Conservation (phyloP, 2,888 invertebrate genomes). For the Digitonthophagus gazella region DNA sequence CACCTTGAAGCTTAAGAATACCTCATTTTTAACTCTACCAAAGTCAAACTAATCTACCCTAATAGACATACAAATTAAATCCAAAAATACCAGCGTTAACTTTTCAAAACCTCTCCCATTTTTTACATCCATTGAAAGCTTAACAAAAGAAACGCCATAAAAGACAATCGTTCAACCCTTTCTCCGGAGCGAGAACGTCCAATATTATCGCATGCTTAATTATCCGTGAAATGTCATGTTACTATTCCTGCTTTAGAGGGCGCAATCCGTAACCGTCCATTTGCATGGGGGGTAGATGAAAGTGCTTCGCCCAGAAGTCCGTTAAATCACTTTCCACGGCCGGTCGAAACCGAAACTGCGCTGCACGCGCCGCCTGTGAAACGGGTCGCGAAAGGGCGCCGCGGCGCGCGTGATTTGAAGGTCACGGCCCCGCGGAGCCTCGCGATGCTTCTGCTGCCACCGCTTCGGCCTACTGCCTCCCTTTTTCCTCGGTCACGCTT, state of each 20-base stretch:
- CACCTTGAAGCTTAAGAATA: too few relatives aligned
- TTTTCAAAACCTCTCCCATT: too few relatives aligned
- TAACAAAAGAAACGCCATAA: background rate
- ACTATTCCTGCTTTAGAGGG: background rate
- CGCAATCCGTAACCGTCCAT: background rate
- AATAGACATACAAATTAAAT: background rate
- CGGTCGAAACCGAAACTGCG: background rate
- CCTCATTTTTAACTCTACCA: too few relatives aligned
- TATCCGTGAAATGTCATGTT: background rate
- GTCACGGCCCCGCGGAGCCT: background rate
- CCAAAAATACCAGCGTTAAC: too few relatives aligned
- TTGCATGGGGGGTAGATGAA: background rate
- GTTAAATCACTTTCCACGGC: conserved; percentile 4
- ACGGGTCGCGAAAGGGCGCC: background rate
- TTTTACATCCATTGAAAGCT: too few relatives aligned
- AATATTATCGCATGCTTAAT: background rate
- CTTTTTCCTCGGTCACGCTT: background rate
- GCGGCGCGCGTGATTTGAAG: conserved; percentile 7
- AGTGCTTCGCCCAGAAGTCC: background rate
- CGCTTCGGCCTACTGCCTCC: conserved; percentile 1
- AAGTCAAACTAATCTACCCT: too few relatives aligned
- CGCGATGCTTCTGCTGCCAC: background rate
- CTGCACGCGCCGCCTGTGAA: background rate
- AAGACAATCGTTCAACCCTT: too few relatives aligned
- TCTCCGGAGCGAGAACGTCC: too few relatives aligned